Base-by-base conservation (phyloP, 2,888 invertebrate genomes). In the Noctua janthina region DNA sequence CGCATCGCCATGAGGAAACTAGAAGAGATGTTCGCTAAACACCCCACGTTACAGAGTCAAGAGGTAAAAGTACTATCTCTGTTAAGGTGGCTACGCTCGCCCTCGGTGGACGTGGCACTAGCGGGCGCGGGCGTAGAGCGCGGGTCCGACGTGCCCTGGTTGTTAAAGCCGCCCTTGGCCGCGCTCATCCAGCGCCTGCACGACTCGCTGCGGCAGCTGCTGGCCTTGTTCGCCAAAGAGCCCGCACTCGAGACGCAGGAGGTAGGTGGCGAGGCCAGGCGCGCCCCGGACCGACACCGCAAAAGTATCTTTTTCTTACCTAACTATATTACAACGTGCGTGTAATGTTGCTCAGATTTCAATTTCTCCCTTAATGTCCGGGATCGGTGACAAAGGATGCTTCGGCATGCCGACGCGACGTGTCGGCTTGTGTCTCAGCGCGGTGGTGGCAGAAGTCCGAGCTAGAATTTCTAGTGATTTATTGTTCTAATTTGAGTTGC, bases 21-120 rank as follows among this genome's bases (percentile, higher is more conserved):
- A 17, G 98, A 98, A 93, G 98, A 98, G 92, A 98, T 98, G 90
- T 98, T 99, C 93, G 98, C 98, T 49, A 98, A 98, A 84, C 98
- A 98, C 92, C 98, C 98, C 13, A 97, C 98, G 46, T 95, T 98
- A 67, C 98, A 98, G 94, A 98, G 98, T 88, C 98, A 98, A 81
- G 98, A 98, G 94, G 98, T 98, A 87, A 75, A 67, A 78, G 43
- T 71, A 59, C 67, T 74, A 68, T 81, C 84, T 79, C 84, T 85
- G 84, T 85, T 82, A 85, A 79, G 77, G 76, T 73, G 46, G 70
- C 69, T 85, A 20, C 78, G 70, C 51, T 43, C 64, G 70, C 64
- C 83, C 78, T n/a, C 76, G 76, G 78, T 39, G 78, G 59, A 77
- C 29, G 67, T 67, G 67, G 39, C 56, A 43, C 39, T 39, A 43